phyloP scores from a whole-genome alignment of 1,140 invertebrate species.

The Thaumatotibia leucotreta region DNA sequence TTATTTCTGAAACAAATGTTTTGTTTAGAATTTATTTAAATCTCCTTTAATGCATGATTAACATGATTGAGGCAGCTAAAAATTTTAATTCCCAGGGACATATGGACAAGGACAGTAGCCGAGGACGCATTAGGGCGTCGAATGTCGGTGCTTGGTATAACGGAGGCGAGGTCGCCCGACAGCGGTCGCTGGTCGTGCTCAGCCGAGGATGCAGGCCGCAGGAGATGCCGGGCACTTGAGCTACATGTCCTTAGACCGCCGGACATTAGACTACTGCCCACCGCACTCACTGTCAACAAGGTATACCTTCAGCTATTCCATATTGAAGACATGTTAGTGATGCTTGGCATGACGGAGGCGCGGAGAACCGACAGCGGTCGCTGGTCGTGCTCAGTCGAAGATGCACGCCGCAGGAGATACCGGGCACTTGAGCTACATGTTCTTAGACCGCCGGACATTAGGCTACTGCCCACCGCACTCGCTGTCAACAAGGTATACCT shows the following conservation, averaged over 20 bases:
- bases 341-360: too few relatives aligned
- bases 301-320: constrained; percentile 45
- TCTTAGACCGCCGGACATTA: too few relatives aligned
- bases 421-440: constrained; percentile 78
- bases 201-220: constrained; percentile 83
- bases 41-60: too few relatives aligned
- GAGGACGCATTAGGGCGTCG: constrained; percentile 82
- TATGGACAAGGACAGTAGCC: constrained; percentile 79
- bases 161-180: constrained; percentile 81
- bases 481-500: too few relatives aligned
- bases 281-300: constrained; percentile 84
- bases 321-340: too few relatives aligned
- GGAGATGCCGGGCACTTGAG: constrained; percentile 83
- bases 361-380: too few relatives aligned
- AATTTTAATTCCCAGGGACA: constrained; percentile 74
- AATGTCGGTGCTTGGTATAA: constrained; percentile 82
- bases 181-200: constrained; percentile 85
- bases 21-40: too few relatives aligned
- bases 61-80: too few relatives aligned
- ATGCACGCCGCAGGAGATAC: constrained; percentile 79
- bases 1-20: too few relatives aligned
- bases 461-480: too few relatives aligned
- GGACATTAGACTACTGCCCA: constrained; percentile 83
- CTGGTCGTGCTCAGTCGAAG: too few relatives aligned
- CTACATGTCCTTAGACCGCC: constrained; percentile 82